Percentiles rank a stretch among this genome's conserved stretches.
These are phyloP conservation scores for Bombus terrestris DNA, from an alignment of 1,140 invertebrate species.

Conservation along the genomic window DNA sequence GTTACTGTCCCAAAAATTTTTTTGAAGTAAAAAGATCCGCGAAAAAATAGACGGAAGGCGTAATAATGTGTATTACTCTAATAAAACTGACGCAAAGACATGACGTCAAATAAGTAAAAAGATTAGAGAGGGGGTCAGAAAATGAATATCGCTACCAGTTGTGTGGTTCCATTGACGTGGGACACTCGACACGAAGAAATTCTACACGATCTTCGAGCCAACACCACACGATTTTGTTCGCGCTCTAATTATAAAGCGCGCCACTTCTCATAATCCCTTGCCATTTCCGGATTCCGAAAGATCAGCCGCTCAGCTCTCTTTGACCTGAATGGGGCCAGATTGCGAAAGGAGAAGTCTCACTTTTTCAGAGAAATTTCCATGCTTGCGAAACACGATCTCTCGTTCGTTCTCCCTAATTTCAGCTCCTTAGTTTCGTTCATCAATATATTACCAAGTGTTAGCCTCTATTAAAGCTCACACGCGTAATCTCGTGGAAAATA, in stretches of 20 bases:
- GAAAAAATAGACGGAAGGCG: not conserved
- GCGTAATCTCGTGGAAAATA: not conserved
- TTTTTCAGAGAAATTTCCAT: constrained; percentile 17
- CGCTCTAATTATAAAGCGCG: constrained; percentile 58
- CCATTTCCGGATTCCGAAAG: constrained; percentile 45
- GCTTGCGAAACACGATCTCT: not conserved
- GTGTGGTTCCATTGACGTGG: constrained; percentile 42
- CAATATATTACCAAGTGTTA: not conserved
- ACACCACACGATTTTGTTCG: constrained; percentile 34
- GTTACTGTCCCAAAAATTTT: not conserved
- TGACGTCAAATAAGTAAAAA: not conserved
- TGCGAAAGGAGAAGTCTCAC: constrained; percentile 13
- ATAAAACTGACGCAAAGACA: not conserved
- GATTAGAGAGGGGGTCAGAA: not conserved
- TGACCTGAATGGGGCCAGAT: not conserved
- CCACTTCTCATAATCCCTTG: constrained; percentile 41
- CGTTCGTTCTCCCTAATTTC: not conserved
- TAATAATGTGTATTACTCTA: not conserved
- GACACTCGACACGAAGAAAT: constrained; percentile 24
- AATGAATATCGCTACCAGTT: constrained; percentile 19
- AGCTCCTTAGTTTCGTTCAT: not conserved
- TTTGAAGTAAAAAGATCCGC: not conserved
- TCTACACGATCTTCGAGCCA: constrained; percentile 24
- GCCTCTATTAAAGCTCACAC: not conserved
- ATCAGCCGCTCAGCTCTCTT: not conserved